Percentiles rank a stretch among this genome's conserved stretches.
Conservation (phyloP, 2,888 invertebrate species). For the Biston stratarius region DNA sequence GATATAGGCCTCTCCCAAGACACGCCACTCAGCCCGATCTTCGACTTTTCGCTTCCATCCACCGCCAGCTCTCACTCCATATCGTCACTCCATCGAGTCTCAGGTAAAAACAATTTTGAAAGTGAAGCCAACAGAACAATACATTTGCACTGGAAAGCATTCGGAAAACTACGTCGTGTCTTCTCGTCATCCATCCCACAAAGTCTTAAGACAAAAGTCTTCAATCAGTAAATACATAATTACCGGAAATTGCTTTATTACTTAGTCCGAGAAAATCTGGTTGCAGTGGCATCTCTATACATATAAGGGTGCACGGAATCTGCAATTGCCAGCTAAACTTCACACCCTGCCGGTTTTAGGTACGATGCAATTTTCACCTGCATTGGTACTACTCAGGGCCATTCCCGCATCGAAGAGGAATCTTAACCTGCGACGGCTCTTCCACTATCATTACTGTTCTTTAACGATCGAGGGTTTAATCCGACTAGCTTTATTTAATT, state of each 20-base stretch:
- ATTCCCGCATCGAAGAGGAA: constrained; percentile 20
- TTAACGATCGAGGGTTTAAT: constrained; percentile 19
- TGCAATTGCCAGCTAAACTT: constrained; percentile 48
- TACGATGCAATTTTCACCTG: constrained; percentile 45
- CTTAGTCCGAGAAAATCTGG: constrained; percentile 12
- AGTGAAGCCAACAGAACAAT: too few relatives aligned
- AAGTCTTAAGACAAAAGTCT: too few relatives aligned
- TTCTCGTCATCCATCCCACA: too few relatives aligned
- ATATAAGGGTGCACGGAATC: constrained; percentile 40
- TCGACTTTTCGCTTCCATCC: too few relatives aligned
- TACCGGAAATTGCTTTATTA: neutral
- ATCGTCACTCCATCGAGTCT: too few relatives aligned
- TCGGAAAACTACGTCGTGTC: too few relatives aligned
- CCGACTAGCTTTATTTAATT: constrained; percentile 11
- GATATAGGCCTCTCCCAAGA: too few relatives aligned
- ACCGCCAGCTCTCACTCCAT: too few relatives aligned
- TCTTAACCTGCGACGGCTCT: constrained; percentile 23
- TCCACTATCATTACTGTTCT: constrained; percentile 18
- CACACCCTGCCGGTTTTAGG: constrained; percentile 44
- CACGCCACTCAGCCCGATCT: too few relatives aligned
- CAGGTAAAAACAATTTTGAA: too few relatives aligned
- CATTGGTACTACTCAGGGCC: constrained; percentile 21
- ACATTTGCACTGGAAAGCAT: too few relatives aligned
- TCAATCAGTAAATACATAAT: too few relatives aligned
- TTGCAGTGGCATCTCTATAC: constrained; percentile 13